These are phyloP conservation scores for Mamestra brassicae DNA, from an alignment of 2,888 invertebrate genomes.

Conservation along the genomic window DNA sequence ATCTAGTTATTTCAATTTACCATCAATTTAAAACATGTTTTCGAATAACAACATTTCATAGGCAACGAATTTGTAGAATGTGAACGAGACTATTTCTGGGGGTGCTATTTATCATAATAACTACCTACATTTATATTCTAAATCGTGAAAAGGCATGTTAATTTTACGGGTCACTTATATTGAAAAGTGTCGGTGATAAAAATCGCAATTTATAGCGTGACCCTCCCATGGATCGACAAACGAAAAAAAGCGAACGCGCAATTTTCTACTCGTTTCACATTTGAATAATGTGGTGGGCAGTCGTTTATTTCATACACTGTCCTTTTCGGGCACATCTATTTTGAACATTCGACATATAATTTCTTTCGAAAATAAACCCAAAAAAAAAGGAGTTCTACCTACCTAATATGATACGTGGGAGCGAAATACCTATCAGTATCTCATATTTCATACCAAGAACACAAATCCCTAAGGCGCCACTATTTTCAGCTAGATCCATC, in stretches of 20 bases:
- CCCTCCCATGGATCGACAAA: slow-evolving; percentile 67
- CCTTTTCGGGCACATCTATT: slow-evolving; percentile 37
- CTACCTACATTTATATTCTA: slow-evolving; percentile 38
- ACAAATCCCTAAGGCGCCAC: slow-evolving; percentile 40
- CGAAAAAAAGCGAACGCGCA: slow-evolving; percentile 60
- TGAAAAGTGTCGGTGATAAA: slow-evolving; percentile 73
- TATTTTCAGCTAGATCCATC: slow-evolving; percentile 53
- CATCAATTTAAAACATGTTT: background rate
- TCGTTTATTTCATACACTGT: slow-evolving; percentile 56
- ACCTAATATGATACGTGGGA: background rate
- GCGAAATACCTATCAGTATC: slow-evolving; percentile 36
- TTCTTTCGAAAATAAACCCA: background rate
- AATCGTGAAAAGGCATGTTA: slow-evolving; percentile 65
- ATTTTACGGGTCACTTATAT: slow-evolving; percentile 74
- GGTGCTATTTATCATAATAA: slow-evolving; percentile 43
- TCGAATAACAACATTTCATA: background rate
- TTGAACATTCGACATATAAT: slow-evolving; percentile 22
- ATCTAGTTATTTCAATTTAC: background rate
- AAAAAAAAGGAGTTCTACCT: background rate
- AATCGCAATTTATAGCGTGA: slow-evolving; percentile 72
- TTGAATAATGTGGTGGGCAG: slow-evolving; percentile 61
- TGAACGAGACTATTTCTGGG: slow-evolving; percentile 5
- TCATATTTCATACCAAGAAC: slow-evolving; percentile 39
- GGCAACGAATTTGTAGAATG: background rate
- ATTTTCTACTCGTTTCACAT: slow-evolving; percentile 67